Evolutionary conservation across 2,113 vertebrate genomes (phyloP).

Genomic region (Taurulus bubalis): DNA sequence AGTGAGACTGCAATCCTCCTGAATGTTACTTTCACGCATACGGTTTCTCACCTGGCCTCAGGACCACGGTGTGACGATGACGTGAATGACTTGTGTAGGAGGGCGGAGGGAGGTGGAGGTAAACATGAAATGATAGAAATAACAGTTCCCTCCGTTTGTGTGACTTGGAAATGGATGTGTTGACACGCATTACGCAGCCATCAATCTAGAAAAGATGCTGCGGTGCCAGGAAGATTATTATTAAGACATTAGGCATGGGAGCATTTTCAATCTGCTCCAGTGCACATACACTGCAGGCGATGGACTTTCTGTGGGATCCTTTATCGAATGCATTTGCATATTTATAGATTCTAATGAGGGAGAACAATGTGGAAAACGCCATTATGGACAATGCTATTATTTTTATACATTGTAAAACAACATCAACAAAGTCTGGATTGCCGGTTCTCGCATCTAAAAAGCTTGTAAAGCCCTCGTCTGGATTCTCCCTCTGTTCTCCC

Average conservation of each 20-base stretch:
- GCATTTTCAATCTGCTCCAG: background rate
- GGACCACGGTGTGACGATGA: conserved; percentile 11
- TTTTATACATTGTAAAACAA: background rate
- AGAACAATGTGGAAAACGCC: background rate
- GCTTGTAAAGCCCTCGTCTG: background rate
- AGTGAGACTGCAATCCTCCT: background rate
- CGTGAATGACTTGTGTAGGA: background rate
- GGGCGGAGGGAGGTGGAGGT: background rate
- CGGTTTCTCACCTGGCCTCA: conserved; percentile 15
- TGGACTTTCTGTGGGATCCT: background rate
- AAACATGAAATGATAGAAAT: background rate
- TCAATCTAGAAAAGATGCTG: background rate
- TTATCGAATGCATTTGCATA: background rate
- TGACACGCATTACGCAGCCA: background rate
- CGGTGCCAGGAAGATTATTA: background rate
- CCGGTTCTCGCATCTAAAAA: no score
- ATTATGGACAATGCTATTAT: background rate
- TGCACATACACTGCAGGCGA: background rate
- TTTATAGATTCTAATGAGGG: background rate
- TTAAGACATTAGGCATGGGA: background rate
- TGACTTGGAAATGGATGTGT: background rate
- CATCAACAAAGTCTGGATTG: background rate
- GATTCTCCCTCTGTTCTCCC: background rate
- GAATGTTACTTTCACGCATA: background rate
- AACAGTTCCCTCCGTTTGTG: background rate